phyloP scores from a whole-genome alignment of 2,113 vertebrate species.

The Epinephelus fuscoguttatus region DNA sequence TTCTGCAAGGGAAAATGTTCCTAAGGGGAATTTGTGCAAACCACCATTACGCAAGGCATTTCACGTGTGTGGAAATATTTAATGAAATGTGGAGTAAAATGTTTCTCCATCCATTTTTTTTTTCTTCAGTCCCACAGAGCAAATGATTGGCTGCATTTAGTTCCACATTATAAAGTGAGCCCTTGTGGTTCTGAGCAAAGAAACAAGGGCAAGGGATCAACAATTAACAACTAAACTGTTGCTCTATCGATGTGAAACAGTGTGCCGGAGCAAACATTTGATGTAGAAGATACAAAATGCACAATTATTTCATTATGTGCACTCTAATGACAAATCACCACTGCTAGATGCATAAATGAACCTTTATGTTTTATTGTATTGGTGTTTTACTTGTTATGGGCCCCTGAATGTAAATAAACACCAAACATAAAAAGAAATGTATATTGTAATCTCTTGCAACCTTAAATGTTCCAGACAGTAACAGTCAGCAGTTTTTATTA shows the following conservation, averaged over 20 bases:
- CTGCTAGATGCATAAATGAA: not conserved
- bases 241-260: not conserved
- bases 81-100: slow-evolving; percentile 23
- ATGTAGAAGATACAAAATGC: not conserved
- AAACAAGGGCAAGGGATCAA: not conserved
- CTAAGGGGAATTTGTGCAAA: slow-evolving; percentile 42
- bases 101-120: not conserved
- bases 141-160: not conserved
- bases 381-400: not conserved
- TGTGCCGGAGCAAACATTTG: not conserved
- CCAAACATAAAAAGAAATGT: not conserved
- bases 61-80: slow-evolving; percentile 43
- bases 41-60: slow-evolving; percentile 29
- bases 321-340: not conserved
- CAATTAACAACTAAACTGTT: not conserved
- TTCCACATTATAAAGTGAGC: not conserved
- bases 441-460: not conserved
- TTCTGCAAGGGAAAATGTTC: slow-evolving; percentile 35
- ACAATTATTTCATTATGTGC: not conserved
- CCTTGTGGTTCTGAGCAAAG: not conserved
- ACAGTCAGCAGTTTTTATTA: not conserved
- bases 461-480: not conserved
- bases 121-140: slow-evolving; percentile 7
- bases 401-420: not conserved
- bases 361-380: not conserved